A percentile compares a stretch with the other conserved stretches of the same genome.
Evolutionary conservation across 2,113 vertebrate species (phyloP).

Genomic region (Microcebus tavaratra): DNA sequence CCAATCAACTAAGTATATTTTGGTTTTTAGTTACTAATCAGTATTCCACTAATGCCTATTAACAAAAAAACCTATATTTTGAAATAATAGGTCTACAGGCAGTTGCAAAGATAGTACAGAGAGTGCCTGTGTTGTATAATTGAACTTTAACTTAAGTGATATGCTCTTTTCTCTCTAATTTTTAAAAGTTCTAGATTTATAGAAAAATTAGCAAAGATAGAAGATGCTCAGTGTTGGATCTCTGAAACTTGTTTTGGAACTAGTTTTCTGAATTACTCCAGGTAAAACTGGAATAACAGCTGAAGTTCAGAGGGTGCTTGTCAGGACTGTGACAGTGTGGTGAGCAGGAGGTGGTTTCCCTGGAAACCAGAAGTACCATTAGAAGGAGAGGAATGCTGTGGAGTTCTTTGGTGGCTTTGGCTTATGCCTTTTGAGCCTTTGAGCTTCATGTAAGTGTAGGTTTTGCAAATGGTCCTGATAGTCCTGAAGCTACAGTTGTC

Average conservation of each 20-base stretch:
- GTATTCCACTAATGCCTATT: neutral
- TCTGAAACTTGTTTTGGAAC: constrained; percentile 18
- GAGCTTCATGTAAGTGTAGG: neutral
- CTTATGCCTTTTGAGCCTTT: neutral
- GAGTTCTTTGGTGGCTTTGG: neutral
- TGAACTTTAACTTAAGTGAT: neutral
- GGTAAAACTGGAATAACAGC: neutral
- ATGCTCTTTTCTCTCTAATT: neutral
- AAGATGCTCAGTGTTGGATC: neutral
- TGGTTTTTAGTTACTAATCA: constrained; percentile 42
- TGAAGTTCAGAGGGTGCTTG: neutral
- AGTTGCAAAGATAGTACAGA: constrained; percentile 3
- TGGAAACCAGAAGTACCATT: neutral
- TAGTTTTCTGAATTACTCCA: constrained; percentile 9
- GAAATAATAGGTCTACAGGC: neutral
- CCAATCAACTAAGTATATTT: neutral
- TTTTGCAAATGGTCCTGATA: neutral
- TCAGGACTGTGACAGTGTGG: neutral
- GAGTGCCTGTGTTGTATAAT: neutral
- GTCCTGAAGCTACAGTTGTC: neutral
- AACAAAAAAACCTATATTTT: neutral
- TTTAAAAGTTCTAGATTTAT: neutral
- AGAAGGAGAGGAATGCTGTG: neutral
- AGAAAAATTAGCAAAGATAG: neutral
- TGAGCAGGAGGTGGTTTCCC: neutral